Conservation (phyloP, 2,797 vertebrate genomes). For the Alectoris magna region DNA sequence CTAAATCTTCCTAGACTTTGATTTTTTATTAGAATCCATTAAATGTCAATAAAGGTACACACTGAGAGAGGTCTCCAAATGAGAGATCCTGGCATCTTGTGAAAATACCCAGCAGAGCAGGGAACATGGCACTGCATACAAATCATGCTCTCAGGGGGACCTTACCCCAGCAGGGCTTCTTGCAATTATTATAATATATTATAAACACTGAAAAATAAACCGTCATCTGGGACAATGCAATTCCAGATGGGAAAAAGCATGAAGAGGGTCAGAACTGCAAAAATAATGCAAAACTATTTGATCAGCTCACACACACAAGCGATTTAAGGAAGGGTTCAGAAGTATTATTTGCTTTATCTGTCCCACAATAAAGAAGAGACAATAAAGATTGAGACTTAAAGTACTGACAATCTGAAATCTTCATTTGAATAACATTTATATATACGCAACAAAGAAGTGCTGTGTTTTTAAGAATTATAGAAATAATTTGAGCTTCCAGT, state of each 20-base stretch:
- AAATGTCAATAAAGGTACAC: not conserved
- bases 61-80: not conserved
- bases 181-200: not conserved
- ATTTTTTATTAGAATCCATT: not conserved
- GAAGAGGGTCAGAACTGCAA: not conserved
- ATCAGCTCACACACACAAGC: not conserved
- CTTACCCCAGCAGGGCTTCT: not conserved
- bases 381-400: not conserved
- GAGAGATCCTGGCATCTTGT: not conserved
- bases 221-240: not conserved
- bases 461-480: not conserved
- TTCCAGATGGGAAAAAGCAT: not conserved
- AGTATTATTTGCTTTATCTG: not conserved
- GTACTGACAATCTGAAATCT: not conserved
- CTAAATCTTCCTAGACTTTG: not conserved
- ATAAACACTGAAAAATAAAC: not conserved
- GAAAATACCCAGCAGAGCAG: not conserved
- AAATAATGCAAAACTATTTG: not conserved
- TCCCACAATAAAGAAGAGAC: not conserved
- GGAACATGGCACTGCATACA: not conserved
- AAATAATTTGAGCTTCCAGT: not conserved
- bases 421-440: not conserved
- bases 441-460: not conserved
- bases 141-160: rapidly evolving
- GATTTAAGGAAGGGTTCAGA: not conserved